A percentile compares a stretch with the other conserved stretches of the same genome.
phyloP scores from a whole-genome alignment of 2,888 invertebrate genomes.

The Yponomeuta evonymella region DNA sequence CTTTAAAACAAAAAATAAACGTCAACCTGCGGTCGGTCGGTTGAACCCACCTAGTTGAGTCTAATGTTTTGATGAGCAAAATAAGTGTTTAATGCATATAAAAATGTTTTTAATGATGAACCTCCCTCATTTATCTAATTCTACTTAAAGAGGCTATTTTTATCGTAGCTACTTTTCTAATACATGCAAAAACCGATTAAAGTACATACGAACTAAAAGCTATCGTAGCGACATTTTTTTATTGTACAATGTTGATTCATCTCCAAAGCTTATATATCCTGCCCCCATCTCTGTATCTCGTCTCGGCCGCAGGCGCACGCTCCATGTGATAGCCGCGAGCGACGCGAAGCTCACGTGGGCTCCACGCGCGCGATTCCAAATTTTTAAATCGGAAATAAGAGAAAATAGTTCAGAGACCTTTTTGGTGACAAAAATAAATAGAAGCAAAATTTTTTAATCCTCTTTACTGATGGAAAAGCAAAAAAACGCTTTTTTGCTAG shows the following conservation, averaged over 20 bases:
- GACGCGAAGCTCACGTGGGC: constrained; percentile 30
- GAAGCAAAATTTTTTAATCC: not conserved
- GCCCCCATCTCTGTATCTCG: constrained; percentile 59
- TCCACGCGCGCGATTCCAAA: not conserved
- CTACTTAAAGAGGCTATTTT: no score
- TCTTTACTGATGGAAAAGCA: not conserved
- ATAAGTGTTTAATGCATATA: no score
- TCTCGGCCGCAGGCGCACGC: constrained; percentile 42
- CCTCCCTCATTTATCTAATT: no score
- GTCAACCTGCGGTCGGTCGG: no score
- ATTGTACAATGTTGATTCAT: constrained; percentile 26
- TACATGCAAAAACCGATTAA: no score
- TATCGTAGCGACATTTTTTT: no score
- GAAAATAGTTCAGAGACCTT: not conserved
- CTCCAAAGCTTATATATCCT: constrained; percentile 37
- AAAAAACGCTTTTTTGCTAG: not conserved
- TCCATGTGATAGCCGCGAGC: constrained; percentile 74
- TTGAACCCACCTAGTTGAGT: no score
- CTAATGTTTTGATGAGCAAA: no score
- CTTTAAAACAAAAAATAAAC: no score
- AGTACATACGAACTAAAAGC: no score
- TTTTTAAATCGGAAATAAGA: not conserved
- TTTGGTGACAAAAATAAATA: not conserved
- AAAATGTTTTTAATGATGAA: no score
- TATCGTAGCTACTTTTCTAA: no score